Evolutionary conservation across 2,113 vertebrate genomes (phyloP).

Genomic region (Gnathonemus longibarbis): DNA sequence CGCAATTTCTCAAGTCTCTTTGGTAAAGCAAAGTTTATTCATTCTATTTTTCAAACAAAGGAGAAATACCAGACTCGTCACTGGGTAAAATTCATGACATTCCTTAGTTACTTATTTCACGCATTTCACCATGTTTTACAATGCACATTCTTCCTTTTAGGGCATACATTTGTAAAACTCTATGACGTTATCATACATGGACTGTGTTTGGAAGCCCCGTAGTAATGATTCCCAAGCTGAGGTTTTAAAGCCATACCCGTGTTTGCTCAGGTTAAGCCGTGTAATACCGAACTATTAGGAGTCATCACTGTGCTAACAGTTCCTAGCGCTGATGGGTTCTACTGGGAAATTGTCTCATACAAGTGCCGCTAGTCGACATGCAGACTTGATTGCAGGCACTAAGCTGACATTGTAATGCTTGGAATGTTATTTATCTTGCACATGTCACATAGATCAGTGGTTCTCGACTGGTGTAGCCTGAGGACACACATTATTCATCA

Average conservation of each 20-base stretch:
- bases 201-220: neutral
- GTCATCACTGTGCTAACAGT: neutral
- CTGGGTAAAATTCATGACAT: neutral
- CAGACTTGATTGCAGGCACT: neutral
- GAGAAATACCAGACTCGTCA: neutral
- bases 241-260: neutral
- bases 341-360: neutral
- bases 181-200: neutral
- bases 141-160: neutral
- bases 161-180: neutral
- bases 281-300: neutral
- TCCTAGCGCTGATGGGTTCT: neutral
- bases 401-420: slow-evolving; percentile 1
- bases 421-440: neutral
- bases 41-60: neutral
- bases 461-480: neutral
- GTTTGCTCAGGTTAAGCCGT: neutral
- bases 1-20: neutral
- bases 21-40: neutral
- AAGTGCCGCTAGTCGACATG: neutral
- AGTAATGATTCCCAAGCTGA: neutral
- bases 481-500: neutral
- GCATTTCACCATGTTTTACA: neutral
- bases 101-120: neutral
- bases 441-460: neutral